These are phyloP conservation scores for Cyprinodon brontotheroides DNA, from an alignment of 2,113 vertebrate genomes.

Conservation along the genomic window DNA sequence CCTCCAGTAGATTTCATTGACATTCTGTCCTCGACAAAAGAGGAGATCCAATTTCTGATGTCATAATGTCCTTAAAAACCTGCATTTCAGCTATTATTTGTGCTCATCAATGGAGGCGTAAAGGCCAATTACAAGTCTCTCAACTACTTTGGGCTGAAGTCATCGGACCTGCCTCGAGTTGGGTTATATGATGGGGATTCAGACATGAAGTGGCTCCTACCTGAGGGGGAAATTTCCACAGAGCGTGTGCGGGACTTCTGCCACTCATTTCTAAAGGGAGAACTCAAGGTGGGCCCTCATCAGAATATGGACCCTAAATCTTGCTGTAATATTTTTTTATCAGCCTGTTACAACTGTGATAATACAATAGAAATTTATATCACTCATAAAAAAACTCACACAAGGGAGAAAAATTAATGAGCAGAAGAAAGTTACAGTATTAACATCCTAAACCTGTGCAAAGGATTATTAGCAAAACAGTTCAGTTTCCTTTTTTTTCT, in stretches of 20 bases:
- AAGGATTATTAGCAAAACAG: too few species aligned
- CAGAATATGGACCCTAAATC: not conserved
- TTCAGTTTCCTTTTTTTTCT: too few species aligned
- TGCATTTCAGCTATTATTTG: constrained; percentile 87
- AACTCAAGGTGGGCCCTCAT: constrained; percentile 73
- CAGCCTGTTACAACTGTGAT: too few species aligned
- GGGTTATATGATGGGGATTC: constrained; percentile 82
- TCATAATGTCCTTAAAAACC: not conserved
- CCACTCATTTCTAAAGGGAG: constrained; percentile 79
- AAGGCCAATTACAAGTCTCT: constrained; percentile 80
- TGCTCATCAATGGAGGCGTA: constrained; percentile 83
- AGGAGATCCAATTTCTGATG: not conserved
- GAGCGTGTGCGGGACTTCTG: constrained; percentile 83
- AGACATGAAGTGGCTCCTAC: constrained; percentile 83
- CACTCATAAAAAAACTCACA: too few species aligned
- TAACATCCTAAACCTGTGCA: too few species aligned
- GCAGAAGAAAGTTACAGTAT: too few species aligned
- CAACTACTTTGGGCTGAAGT: constrained; percentile 85
- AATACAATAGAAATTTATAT: too few species aligned
- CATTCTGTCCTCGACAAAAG: constrained; percentile 10
- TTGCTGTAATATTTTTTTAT: not conserved
- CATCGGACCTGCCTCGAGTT: constrained; percentile 85
- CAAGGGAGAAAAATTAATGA: too few species aligned
- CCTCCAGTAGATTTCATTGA: constrained; percentile 1
- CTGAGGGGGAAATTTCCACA: constrained; percentile 74